Evolutionary conservation across 1,140 invertebrate genomes (phyloP), one percentile per base, ranked within the genome.

Genomic region (Acarapis woodi): DNA sequence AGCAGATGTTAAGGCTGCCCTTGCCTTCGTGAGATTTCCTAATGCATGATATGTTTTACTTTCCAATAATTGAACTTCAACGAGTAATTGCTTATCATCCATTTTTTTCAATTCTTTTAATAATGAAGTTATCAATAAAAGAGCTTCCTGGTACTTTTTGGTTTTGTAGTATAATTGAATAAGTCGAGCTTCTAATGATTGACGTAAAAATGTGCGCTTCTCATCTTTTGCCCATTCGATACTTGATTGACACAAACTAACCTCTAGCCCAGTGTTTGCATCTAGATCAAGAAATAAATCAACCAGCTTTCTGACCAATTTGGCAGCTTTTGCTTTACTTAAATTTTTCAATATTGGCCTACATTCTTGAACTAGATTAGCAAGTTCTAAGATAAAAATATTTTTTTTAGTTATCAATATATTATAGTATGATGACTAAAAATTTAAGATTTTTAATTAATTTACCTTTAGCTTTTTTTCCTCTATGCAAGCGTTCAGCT

Each of bases 141-240:
- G 57, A 5, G 82, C 80, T 52, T 87, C 79, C 31, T 69, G 63
- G 52, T 72, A 87, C 67, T 78, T 73, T 44, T 71, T 69, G 26
- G 77, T 88, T 51, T 93, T 85, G 56, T 82, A 90, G 54, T 85
- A 93, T 10, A 96, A 61, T 8, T 83, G 77, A 49, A 96, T 73
- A 16, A 96, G 62, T 48, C 85, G 62, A 1, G 82, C 73, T 58
- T 97, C 85, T 43, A 99, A 57, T 6, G 82, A 82, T 57, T 99
- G 93, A 48, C 93, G 63, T 18, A 99, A 60, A 58, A 96, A 99
- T 15, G 82, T 94, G 45, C 90, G 67, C 42, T 83, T 76, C 53
- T 99, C 88, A 54, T 85, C 73, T 55, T 90, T 88, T 15, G 93
- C 87, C 90, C 90, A 97, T 61, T 90, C 78, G 61, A 99, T 99